Evolutionary conservation across 1,140 invertebrate genomes (phyloP).

Genomic region (Plectrocnemia conspersa): DNA sequence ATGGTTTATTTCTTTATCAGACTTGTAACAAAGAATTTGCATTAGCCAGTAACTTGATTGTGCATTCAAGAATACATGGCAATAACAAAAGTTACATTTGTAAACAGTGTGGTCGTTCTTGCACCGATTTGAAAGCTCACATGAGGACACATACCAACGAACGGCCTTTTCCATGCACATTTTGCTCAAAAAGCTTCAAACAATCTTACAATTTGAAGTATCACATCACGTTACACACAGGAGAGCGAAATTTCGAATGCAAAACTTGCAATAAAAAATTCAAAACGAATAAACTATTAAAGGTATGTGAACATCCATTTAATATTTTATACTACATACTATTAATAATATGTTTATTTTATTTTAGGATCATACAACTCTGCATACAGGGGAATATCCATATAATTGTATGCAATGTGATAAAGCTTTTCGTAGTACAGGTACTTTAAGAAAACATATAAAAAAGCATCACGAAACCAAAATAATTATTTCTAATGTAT

Average conservation of each 20-base stretch:
- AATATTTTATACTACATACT: background rate
- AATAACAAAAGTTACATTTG: constrained; percentile 61
- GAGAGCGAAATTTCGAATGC: constrained; percentile 26
- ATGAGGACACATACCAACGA: constrained; percentile 72
- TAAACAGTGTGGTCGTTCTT: constrained; percentile 76
- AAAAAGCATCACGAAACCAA: constrained; percentile 23
- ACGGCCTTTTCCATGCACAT: constrained; percentile 65
- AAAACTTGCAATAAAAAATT: constrained; percentile 26
- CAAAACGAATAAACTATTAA: constrained; percentile 25
- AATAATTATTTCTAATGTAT: no score
- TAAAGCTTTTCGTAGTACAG: constrained; percentile 15
- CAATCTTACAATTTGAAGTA: constrained; percentile 26
- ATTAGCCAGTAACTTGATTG: constrained; percentile 16
- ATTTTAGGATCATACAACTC: constrained; percentile 21
- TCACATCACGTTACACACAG: constrained; percentile 27
- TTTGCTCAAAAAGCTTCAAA: constrained; percentile 54
- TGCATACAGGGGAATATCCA: constrained; percentile 25
- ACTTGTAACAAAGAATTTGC: constrained; percentile 23
- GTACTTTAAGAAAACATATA: constrained; percentile 22
- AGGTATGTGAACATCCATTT: constrained; percentile 15
- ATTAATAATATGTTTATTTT: constrained; percentile 6
- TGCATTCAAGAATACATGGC: constrained; percentile 17
- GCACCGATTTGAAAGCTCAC: constrained; percentile 75
- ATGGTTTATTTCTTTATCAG: constrained; percentile 16
- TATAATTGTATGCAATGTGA: constrained; percentile 24